Base-by-base conservation (phyloP, 2,113 vertebrate species). In the Macrotis lagotis region DNA sequence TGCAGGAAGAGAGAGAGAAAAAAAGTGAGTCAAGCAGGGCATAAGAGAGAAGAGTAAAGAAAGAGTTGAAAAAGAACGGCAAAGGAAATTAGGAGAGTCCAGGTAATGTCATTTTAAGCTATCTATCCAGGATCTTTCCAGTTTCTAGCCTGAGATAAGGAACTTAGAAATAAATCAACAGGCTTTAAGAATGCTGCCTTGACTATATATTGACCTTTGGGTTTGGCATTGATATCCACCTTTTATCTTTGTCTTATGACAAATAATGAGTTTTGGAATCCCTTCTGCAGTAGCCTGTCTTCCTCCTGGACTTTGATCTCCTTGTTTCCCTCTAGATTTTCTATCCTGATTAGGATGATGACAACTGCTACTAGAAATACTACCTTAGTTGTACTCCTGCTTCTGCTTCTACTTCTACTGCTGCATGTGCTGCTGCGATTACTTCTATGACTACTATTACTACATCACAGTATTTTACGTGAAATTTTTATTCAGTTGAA, bases 111-210 rank as follows among this genome's bases (percentile, higher is more conserved):
- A 74, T 74, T n/a, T n/a, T 22, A 44, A 25, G 48, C 31, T 95
- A 31, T 19, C 90, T 96, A 92, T 92, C 92, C 44, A 88, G 55
- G 50, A 95, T 91, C 59, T 51, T 95, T 90, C 51, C 1, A 50
- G 22, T 31, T 88, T 92, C 91, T 48, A 59, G 12, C 50, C 48
- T 10, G 48, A 47, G 22, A 92, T 89, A 59, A 91, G 2, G 12
- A 74, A 22, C 1, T 28, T 90, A 83, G 16, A 83, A 44, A 83
- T 83, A 83, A 83, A 44, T 83, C n/a, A 59, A 8, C 25, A 10
- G 31, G 19, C 90, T 91, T 25, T 11, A 47, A 88, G 12, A 83
- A 44, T 7, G 31, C 93, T 93, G 28, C 51, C 19, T 48, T 89
- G 50, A 51, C 44, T 47, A 2, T 14, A 7, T 31, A 50, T 37